phyloP scores from a whole-genome alignment of 1,140 invertebrate species.

The Melanaphis sacchari region DNA sequence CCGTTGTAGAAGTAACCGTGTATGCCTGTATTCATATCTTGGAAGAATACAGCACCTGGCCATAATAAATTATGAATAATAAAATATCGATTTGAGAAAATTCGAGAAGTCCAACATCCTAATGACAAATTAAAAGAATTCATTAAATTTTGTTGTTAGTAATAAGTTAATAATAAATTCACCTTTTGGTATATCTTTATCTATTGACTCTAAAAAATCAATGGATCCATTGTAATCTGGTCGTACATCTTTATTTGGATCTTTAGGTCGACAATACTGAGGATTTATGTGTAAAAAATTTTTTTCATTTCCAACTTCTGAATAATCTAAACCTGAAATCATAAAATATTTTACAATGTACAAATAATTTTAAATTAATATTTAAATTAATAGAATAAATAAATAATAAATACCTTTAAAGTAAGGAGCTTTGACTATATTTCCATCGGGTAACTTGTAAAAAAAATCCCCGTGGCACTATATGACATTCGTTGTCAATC shows the following conservation, averaged over 20 bases:
- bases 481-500: conserved; percentile 46
- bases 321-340: conserved; percentile 31
- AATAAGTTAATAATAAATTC: background rate
- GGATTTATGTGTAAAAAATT: conserved; percentile 24
- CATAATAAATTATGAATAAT: conserved; percentile 10
- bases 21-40: conserved; percentile 35
- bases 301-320: background rate
- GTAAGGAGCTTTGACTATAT: conserved; percentile 29
- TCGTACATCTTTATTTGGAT: background rate
- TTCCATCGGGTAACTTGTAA: conserved; percentile 18
- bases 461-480: conserved; percentile 39
- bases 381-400: background rate
- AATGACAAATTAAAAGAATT: background rate
- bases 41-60: conserved; percentile 31
- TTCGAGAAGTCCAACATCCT: conserved; percentile 38
- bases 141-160: background rate
- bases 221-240: conserved; percentile 6
- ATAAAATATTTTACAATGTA: background rate
- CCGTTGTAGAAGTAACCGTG: conserved; percentile 46
- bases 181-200: conserved; percentile 40
- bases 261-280: background rate
- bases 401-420: background rate
- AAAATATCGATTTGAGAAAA: conserved; percentile 9
- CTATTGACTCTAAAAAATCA: conserved; percentile 40
- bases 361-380: background rate